These are phyloP conservation scores for Drosophila kuntzei DNA, from an alignment of 2,888 invertebrate genomes.

Conservation along the genomic window DNA sequence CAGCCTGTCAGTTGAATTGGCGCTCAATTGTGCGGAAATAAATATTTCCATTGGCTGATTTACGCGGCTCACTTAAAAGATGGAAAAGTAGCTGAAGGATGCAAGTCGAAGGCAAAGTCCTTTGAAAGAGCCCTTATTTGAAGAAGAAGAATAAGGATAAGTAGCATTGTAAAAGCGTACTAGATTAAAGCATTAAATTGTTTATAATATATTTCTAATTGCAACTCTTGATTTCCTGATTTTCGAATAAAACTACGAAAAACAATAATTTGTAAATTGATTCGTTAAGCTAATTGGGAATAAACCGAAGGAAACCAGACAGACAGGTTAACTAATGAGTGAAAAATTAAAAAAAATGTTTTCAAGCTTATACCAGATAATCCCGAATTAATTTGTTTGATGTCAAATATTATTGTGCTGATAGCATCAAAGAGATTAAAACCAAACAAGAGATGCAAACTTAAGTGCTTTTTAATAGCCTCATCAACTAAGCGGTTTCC, in stretches of 20 bases:
- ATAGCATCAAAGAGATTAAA: conserved; percentile 5
- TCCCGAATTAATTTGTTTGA: conserved; percentile 31
- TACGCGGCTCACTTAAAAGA: conserved; percentile 33
- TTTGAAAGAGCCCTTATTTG: not conserved
- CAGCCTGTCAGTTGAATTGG: conserved; percentile 58
- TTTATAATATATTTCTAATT: not conserved
- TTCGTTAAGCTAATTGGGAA: conserved; percentile 1
- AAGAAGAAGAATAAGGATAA: not conserved
- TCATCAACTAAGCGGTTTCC: conserved; percentile 24
- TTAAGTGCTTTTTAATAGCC: conserved; percentile 13
- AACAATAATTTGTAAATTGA: not conserved
- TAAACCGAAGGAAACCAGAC: not conserved
- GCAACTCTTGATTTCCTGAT: not conserved
- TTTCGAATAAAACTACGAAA: not conserved
- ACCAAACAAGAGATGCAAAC: conserved; percentile 9
- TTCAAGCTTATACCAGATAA: conserved; percentile 5
- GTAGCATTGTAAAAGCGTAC: not conserved
- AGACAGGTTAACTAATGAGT: not conserved
- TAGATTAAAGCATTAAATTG: conserved; percentile 11
- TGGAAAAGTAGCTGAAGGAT: conserved; percentile 15
- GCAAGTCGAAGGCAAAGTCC: not conserved
- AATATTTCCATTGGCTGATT: conserved; percentile 70
- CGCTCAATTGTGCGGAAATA: conserved; percentile 70
- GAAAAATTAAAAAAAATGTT: not conserved
- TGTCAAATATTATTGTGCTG: conserved; percentile 1